A percentile compares a stretch with the other conserved stretches of the same genome.
Evolutionary conservation across 2,888 invertebrate genomes (phyloP).

Genomic region (Tryphoninae sp.): DNA sequence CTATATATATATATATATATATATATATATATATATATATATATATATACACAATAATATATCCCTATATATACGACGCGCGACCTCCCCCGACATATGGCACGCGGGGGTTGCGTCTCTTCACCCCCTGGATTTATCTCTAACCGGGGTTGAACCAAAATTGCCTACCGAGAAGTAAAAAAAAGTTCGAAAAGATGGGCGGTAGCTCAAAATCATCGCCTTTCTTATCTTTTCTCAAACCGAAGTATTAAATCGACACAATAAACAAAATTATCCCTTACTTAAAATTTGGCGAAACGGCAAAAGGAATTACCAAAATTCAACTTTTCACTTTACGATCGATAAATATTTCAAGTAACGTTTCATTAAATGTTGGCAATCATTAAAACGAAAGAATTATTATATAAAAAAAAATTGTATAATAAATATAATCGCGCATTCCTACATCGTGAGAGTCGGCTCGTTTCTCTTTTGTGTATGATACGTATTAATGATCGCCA

Average conservation of each 20-base stretch:
- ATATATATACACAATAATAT: constrained; percentile 7
- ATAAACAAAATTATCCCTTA: constrained; percentile 24
- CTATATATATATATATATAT: no score
- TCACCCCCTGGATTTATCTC: constrained; percentile 66
- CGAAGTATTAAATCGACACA: not conserved
- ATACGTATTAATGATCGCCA: constrained; percentile 5
- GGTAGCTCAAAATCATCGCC: constrained; percentile 40
- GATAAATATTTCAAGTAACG: not conserved
- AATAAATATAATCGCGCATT: not conserved
- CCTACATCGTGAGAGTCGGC: not conserved
- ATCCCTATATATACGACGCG: constrained; percentile 54
- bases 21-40: not conserved
- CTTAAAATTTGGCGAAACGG: not conserved
- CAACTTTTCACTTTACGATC: not conserved
- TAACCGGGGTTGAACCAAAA: constrained; percentile 51
- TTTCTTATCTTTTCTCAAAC: not conserved
- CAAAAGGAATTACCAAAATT: not conserved
- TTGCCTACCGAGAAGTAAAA: constrained; percentile 37
- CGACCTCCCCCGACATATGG: constrained; percentile 75
- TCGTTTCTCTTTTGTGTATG: not conserved
- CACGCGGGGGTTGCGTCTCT: constrained; percentile 70
- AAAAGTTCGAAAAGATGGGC: constrained; percentile 45
- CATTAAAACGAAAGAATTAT: no score
- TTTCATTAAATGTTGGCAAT: no score
- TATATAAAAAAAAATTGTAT: not conserved